Conservation (phyloP, 2,113 vertebrate species). For the Percina caprodes region DNA sequence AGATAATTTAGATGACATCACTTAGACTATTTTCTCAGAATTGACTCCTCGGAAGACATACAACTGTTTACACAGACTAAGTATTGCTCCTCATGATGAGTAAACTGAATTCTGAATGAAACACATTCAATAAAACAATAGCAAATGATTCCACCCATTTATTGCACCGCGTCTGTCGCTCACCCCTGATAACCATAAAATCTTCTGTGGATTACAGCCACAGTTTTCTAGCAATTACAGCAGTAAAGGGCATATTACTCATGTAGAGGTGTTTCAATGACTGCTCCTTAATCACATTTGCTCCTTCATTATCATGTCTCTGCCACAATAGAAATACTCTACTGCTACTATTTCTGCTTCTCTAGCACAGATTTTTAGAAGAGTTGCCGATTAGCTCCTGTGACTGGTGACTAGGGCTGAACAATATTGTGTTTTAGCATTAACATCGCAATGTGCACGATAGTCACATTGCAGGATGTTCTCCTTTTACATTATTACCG, state of each 20-base stretch:
- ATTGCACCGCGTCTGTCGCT: background rate
- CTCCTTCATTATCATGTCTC: background rate
- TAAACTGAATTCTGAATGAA: background rate
- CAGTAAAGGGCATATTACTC: background rate
- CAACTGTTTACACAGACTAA: background rate
- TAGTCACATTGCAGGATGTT: no score
- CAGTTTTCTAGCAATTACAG: no score
- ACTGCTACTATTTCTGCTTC: background rate
- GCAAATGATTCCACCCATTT: background rate
- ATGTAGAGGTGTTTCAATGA: background rate
- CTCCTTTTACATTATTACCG: no score
- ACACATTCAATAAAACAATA: background rate
- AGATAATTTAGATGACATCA: background rate
- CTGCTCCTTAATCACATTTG: background rate
- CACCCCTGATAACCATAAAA: background rate
- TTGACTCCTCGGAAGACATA: background rate
- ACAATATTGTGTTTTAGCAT: no score
- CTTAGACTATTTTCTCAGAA: background rate
- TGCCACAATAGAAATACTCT: background rate
- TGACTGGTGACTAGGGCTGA: no score
- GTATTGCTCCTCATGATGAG: background rate
- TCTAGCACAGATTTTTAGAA: background rate
- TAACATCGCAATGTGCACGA: no score
- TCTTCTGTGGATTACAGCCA: background rate
- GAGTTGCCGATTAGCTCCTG: background rate